Conservation (phyloP, 2,888 invertebrate genomes). For the Epirrhoe tristata region DNA sequence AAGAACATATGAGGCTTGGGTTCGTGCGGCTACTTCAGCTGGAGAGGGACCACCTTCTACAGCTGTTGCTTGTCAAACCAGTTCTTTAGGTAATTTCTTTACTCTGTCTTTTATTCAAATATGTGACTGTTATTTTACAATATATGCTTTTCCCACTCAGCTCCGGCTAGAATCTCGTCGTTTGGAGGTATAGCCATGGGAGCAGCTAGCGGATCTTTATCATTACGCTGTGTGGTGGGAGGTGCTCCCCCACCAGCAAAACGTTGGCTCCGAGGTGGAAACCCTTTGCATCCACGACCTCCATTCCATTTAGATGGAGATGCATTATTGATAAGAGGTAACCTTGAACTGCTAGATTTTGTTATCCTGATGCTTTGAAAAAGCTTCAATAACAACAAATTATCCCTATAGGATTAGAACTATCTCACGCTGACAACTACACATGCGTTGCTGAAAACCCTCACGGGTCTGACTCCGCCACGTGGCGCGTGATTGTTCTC, state of each 20-base stretch:
- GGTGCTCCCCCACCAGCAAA: slow-evolving; percentile 92
- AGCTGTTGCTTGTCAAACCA: slow-evolving; percentile 78
- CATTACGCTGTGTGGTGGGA: slow-evolving; percentile 89
- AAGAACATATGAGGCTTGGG: slow-evolving; percentile 94
- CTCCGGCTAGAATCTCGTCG: slow-evolving; percentile 94
- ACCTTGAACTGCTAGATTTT: slow-evolving; percentile 1
- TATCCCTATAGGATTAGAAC: slow-evolving; percentile 85
- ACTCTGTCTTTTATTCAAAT: not conserved
- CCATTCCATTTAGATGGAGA: slow-evolving; percentile 88
- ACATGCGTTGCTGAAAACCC: slow-evolving; percentile 93
- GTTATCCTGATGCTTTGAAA: not conserved
- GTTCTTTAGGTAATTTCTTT: slow-evolving; percentile 66
- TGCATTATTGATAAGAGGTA: slow-evolving; percentile 88
- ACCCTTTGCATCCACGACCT: slow-evolving; percentile 87
- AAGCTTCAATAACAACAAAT: not conserved
- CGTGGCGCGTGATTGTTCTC: slow-evolving; percentile 91
- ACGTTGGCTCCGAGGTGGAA: slow-evolving; percentile 89
- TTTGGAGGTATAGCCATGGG: slow-evolving; percentile 91
- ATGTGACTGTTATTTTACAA: not conserved
- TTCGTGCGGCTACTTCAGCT: slow-evolving; percentile 91
- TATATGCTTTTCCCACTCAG: slow-evolving; percentile 67
- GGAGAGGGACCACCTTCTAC: slow-evolving; percentile 87
- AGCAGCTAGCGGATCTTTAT: slow-evolving; percentile 88
- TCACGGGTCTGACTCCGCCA: slow-evolving; percentile 93
- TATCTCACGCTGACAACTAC: slow-evolving; percentile 91